These are phyloP conservation scores for Equus przewalskii DNA, from an alignment of 2,113 vertebrate genomes.

Conservation along the genomic window DNA sequence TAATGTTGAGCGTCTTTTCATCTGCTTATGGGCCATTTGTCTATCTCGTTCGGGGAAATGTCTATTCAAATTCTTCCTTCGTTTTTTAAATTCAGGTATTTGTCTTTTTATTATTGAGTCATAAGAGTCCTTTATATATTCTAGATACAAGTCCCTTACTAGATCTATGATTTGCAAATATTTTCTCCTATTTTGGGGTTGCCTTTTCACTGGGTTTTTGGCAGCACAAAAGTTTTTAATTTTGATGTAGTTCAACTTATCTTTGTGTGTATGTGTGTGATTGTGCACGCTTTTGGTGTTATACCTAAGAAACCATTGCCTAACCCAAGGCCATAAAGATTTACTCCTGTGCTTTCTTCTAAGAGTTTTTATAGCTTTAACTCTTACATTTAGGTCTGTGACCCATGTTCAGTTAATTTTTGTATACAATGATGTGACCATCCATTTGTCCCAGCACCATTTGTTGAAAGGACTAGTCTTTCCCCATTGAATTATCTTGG, in stretches of 20 bases:
- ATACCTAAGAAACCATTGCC: not conserved
- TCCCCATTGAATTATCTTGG: not conserved
- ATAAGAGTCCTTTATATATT: constrained; percentile 47
- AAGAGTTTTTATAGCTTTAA: not conserved
- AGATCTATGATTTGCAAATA: not conserved
- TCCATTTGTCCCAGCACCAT: not conserved
- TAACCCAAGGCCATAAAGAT: not conserved
- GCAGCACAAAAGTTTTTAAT: not conserved
- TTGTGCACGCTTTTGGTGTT: not conserved
- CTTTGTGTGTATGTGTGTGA: not conserved
- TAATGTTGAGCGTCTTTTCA: not conserved
- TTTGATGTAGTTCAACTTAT: constrained; percentile 26
- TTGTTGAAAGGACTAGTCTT: not conserved
- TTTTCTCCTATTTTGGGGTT: not conserved
- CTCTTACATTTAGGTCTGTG: not conserved
- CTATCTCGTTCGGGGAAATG: not conserved
- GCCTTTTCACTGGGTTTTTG: not conserved
- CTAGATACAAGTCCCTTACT: not conserved
- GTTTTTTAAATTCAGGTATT: not conserved
- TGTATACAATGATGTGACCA: not conserved
- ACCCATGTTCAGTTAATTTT: constrained; percentile 25
- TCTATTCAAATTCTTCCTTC: constrained; percentile 1
- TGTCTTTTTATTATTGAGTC: constrained; percentile 1
- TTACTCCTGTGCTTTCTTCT: constrained; percentile 32
- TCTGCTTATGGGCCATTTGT: not conserved